phyloP scores from a whole-genome alignment of 2,888 invertebrate genomes.

The Platypus cylindrus region DNA sequence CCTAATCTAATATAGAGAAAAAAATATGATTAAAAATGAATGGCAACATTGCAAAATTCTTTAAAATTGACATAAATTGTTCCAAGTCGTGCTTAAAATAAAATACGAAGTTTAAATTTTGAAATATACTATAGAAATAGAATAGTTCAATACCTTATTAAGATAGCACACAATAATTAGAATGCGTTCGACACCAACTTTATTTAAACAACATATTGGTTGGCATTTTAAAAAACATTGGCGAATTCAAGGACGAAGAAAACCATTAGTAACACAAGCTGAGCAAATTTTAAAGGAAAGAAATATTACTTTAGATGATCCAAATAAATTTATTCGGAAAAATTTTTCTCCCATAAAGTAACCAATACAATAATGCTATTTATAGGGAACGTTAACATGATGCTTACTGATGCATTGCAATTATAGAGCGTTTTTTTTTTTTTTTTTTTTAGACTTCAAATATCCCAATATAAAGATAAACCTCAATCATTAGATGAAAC shows the following conservation, averaged over 20 bases:
- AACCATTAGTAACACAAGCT: constrained; percentile 42
- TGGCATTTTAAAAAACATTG: constrained; percentile 63
- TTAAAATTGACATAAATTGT: no score
- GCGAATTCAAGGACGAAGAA: constrained; percentile 51
- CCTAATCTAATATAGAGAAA: no score
- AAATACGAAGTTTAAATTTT: no score
- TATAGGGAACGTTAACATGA: constrained; percentile 1
- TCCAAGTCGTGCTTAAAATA: no score
- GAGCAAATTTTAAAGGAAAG: constrained; percentile 41
- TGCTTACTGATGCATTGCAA: constrained; percentile 3
- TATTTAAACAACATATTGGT: constrained; percentile 57
- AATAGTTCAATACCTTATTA: no score
- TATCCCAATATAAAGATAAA: constrained; percentile 36
- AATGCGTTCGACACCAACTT: constrained; percentile 54
- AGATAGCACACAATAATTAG: no score
- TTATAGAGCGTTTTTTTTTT: background rate
- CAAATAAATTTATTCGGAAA: constrained; percentile 44
- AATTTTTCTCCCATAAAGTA: constrained; percentile 28
- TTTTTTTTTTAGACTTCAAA: constrained; percentile 24
- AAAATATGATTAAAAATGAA: no score
- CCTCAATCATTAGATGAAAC: constrained; percentile 39
- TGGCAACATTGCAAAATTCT: no score
- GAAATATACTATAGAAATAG: no score
- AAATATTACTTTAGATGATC: constrained; percentile 50
- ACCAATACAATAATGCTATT: no score